Evolutionary conservation across 1,140 invertebrate species (phyloP).

Genomic region (Drosophila rhopaloa): DNA sequence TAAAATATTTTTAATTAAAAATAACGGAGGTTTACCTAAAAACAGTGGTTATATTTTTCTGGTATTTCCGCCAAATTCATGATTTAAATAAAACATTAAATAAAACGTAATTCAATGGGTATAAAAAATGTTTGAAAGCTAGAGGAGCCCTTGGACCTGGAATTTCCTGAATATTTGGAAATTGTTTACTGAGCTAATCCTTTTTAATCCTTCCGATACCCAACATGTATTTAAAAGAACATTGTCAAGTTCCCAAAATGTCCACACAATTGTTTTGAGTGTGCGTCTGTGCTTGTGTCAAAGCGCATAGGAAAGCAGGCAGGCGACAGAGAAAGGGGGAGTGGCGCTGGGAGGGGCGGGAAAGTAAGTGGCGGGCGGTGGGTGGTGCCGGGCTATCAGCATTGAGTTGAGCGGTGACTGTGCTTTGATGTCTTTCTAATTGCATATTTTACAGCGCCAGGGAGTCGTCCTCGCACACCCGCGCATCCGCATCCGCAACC

Average conservation of each 20-base stretch:
- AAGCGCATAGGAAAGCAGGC: conserved; percentile 67
- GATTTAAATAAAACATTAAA: too few species aligned
- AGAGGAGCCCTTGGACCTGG: too few species aligned
- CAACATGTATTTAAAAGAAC: too few species aligned
- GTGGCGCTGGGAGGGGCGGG: neutral
- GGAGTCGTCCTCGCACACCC: conserved; percentile 36
- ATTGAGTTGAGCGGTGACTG: conserved; percentile 53
- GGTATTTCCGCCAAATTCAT: too few species aligned
- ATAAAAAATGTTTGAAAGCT: too few species aligned
- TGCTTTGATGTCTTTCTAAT: conserved; percentile 82
- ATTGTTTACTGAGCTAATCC: too few species aligned
- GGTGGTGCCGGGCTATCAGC: conserved; percentile 43
- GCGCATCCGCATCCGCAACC: conserved; percentile 5
- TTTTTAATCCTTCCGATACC: too few species aligned
- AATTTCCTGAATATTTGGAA: too few species aligned
- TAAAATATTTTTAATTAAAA: too few species aligned
- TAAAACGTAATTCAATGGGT: too few species aligned
- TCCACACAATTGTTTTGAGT: conserved; percentile 4
- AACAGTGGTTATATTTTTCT: too few species aligned
- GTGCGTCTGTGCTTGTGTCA: conserved; percentile 51
- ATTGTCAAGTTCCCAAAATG: neutral
- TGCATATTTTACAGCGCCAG: conserved; percentile 80
- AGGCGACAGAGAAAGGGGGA: conserved; percentile 31
- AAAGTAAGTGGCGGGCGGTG: conserved; percentile 24
- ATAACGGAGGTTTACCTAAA: too few species aligned